Conservation (phyloP, 2,113 vertebrate genomes). For the Propithecus coquereli region DNA sequence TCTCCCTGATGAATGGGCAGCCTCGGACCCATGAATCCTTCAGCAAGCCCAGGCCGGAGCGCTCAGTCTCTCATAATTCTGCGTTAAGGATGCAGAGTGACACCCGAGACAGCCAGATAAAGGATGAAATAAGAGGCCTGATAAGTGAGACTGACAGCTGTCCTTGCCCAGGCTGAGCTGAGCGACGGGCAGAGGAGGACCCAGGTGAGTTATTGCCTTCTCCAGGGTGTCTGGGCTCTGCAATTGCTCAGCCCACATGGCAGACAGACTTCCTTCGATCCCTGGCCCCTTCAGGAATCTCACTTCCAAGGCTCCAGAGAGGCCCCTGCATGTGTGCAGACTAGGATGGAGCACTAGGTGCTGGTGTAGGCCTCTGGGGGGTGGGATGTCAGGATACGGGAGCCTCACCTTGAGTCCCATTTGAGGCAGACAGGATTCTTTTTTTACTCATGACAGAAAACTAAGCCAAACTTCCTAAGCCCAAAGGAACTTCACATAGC, state of each 20-base stretch:
- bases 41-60: constrained; percentile 16
- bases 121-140: constrained; percentile 70
- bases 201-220: not conserved
- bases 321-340: not conserved
- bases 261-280: not conserved
- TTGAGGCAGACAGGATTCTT: not conserved
- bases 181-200: constrained; percentile 14
- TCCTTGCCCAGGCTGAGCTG: constrained; percentile 48
- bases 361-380: not conserved
- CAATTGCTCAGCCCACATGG: not conserved
- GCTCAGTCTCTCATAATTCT: constrained; percentile 74
- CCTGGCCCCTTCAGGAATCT: not conserved
- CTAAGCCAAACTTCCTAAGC: not conserved
- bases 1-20: constrained; percentile 55
- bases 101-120: constrained; percentile 69
- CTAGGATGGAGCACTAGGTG: not conserved
- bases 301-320: not conserved
- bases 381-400: not conserved
- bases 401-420: not conserved
- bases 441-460: not conserved
- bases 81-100: constrained; percentile 65
- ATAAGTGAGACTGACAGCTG: constrained; percentile 68
- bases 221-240: not conserved
- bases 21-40: constrained; percentile 69
- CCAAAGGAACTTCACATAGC: not conserved